A percentile compares a stretch with the other conserved stretches of the same genome.
Conservation (phyloP, 2,113 vertebrate species). For the Onychostoma macrolepis region DNA sequence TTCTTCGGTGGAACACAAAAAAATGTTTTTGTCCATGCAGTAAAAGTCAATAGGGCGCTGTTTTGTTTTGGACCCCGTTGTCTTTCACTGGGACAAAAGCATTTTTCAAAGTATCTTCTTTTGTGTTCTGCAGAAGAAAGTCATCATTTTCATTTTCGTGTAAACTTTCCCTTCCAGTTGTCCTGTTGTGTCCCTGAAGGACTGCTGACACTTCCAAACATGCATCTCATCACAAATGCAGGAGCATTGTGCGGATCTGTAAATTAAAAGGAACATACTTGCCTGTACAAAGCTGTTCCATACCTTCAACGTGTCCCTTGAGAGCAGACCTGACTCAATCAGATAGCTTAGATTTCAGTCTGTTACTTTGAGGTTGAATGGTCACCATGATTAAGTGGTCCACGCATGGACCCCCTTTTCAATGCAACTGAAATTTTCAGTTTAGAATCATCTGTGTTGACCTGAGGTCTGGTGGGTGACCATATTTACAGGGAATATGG, state of each 20-base stretch:
- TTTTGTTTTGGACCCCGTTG: not conserved
- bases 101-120: not conserved
- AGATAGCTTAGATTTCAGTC: constrained; percentile 18
- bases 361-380: not conserved
- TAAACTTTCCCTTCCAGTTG: not conserved
- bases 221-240: not conserved
- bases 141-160: not conserved
- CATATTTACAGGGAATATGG: not conserved
- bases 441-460: constrained; percentile 16
- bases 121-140: not conserved
- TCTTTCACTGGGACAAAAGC: not conserved
- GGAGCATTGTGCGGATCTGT: not conserved
- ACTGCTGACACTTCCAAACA: not conserved
- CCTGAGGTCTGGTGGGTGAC: constrained; percentile 11
- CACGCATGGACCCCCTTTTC: not conserved
- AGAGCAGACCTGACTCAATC: constrained; percentile 26
- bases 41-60: not conserved
- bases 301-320: not conserved
- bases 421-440: not conserved
- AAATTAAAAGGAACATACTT: constrained; percentile 15
- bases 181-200: not conserved
- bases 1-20: not conserved
- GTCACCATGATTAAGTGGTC: not conserved
- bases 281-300: constrained; percentile 26
- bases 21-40: not conserved